Base-by-base conservation (phyloP, 64 coral and sea anemone species). In the Catalaphyllia jardinei region DNA sequence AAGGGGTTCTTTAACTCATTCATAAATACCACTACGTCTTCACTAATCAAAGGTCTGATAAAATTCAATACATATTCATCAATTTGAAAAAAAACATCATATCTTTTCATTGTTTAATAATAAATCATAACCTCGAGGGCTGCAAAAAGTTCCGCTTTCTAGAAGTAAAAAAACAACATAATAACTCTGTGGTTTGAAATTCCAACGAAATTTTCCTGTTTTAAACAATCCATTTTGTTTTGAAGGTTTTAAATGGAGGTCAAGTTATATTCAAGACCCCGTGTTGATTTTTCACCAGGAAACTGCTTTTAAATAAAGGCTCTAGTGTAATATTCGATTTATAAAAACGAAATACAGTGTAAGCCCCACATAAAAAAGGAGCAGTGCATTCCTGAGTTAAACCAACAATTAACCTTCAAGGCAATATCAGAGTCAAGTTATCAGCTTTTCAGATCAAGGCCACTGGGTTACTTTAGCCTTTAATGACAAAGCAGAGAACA, bases 131-230 rank as follows among this genome's bases (percentile, higher is more conserved):
- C 60, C 79, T 31, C 1, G 17, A 42, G 61, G 80, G 33, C 60
- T 22, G 29, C 31, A 67, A 39, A 67, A 67, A 83, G 31, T 83
- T 83, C 80, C 80, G 80, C 80, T 63, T 83, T 83, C 61, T 15
- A 60, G 60, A 83, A 33, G 39, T 4, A 46, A 46, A 46, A 35
- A 82, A 17, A 33, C 31, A 39, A 61, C 31, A 24, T 22, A 82
- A 38, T 64, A 22, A 1, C 30, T 13, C 8, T 31, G 29, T 46
- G 30, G 4, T 31, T 83, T 10, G 27, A 62, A 62, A 81, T 29
- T 31, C 54, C 13, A 60, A 65, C 9, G 4, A 65, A 27, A n/a
- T 81, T 79, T 81, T 81, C 57, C 57, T 61, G 54, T 81, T 81
- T 81, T 62, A 55, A 60, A 62, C 54, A 78, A 78, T 24, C 49